Evolutionary conservation across 2,113 vertebrate species (phyloP), one percentile per base, ranked within the genome.

Genomic region (Perca fluviatilis): DNA sequence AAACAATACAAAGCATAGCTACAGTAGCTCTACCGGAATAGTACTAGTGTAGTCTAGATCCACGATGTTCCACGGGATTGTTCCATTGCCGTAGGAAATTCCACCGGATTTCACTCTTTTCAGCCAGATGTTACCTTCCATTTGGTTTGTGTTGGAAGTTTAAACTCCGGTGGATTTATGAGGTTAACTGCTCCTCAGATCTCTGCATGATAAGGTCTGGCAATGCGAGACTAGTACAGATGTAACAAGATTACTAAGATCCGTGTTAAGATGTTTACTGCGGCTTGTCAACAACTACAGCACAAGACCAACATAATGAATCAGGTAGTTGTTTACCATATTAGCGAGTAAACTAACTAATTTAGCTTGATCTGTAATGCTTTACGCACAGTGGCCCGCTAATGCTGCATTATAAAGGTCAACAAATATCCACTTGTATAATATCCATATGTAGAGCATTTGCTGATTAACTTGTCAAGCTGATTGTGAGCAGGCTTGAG

Each of bases 401-500:
- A 43, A 11, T 71, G 16, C 65, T 23, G 18, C 21, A 33, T 60
- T 65, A 16, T n/a, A 36, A 72, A 79, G 51, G 46, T 57, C 56
- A 62, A 56, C 62, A 66, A 49, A 79, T 46, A 16, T 77, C 30
- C 19, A 16, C 50, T 18, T 33, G 30, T 33, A 33, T 33, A 33
- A 40, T 40, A 40, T 43, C 9, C 40, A 43, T 2, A 43, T 43
- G 40, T 10, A 43, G 10, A 0, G 18, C 40, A 43, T 67, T 74
- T n/a, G n/a, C 82, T 80, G 71, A 92, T 90, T 74, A 82, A 86
- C 57, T 82, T 63, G 73, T 91, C 83, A 86, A 71, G 43, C 66
- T 15, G 73, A 80, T 49, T 50, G 67, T 56, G 80, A 63, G 27
- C 58, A 40, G 79, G 23, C n/a, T 78, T 69, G 90, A 82, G 30